A percentile compares a stretch with the other conserved stretches of the same genome.
Conservation (phyloP, 2,888 invertebrate species). For the Leistus spinibarbis region DNA sequence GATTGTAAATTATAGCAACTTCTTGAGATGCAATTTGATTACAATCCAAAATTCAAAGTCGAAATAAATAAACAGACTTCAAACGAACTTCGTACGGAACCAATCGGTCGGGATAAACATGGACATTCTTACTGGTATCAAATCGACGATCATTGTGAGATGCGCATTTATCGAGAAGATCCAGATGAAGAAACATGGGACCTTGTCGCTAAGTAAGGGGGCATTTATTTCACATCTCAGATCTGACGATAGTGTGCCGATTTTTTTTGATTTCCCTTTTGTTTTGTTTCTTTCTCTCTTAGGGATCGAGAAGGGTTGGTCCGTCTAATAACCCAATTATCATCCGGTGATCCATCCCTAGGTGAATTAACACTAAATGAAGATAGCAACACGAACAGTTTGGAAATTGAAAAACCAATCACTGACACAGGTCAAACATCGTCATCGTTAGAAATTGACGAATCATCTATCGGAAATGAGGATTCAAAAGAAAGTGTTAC, state of each 20-base stretch:
- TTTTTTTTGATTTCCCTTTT: neutral
- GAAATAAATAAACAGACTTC: conserved; percentile 80
- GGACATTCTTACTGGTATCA: conserved; percentile 96
- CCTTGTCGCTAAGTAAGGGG: conserved; percentile 80
- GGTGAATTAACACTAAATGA: conserved; percentile 66
- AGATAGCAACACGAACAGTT: conserved; percentile 64
- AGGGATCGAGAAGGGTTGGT: conserved; percentile 74
- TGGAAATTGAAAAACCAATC: conserved; percentile 62
- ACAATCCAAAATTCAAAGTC: conserved; percentile 90
- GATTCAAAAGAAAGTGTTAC: conserved; percentile 43
- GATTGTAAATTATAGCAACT: conserved; percentile 69
- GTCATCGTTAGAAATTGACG: conserved; percentile 35
- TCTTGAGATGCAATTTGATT: conserved; percentile 93
- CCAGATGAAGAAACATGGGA: conserved; percentile 96
- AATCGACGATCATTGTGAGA: conserved; percentile 84
- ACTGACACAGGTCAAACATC: conserved; percentile 62
- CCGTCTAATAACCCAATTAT: conserved; percentile 75
- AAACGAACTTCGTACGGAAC: conserved; percentile 81
- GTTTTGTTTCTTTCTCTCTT: conserved; percentile 41
- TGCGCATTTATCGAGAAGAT: conserved; percentile 93
- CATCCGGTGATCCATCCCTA: conserved; percentile 71
- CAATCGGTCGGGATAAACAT: conserved; percentile 88
- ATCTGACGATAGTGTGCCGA: no score
- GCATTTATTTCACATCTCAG: conserved; percentile 2
- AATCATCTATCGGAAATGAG: neutral